Conservation (phyloP, 2,888 invertebrate genomes). For the Lymantria monacha region DNA sequence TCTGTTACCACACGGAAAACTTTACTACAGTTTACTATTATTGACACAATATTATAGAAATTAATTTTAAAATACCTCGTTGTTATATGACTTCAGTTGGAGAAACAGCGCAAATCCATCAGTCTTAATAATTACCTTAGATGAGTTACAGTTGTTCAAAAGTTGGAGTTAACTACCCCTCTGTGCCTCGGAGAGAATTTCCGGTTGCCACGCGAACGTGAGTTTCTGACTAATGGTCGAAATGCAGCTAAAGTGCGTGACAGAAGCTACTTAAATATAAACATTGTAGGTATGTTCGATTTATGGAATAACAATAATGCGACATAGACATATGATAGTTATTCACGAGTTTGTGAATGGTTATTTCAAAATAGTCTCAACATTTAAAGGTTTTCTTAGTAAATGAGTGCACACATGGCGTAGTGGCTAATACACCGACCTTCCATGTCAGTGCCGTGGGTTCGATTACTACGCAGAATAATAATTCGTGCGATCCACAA, state of each 20-base stretch:
- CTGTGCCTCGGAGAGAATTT: slow-evolving; percentile 4
- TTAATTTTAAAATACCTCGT: too few relatives aligned
- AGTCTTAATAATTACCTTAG: slow-evolving; percentile 2
- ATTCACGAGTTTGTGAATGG: too few relatives aligned
- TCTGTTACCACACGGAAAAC: too few relatives aligned
- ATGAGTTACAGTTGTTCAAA: slow-evolving; percentile 7
- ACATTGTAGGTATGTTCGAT: neutral
- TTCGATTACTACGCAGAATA: too few relatives aligned
- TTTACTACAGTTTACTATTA: too few relatives aligned
- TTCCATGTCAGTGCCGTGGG: too few relatives aligned
- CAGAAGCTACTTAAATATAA: neutral
- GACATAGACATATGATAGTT: neutral
- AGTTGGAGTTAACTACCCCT: slow-evolving; percentile 4
- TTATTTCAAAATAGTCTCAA: too few relatives aligned
- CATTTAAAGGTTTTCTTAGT: too few relatives aligned
- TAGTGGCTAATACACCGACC: too few relatives aligned
- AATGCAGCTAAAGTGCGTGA: slow-evolving; percentile 5
- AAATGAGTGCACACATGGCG: too few relatives aligned
- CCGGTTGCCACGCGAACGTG: slow-evolving; percentile 4
- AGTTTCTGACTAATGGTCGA: slow-evolving; percentile 2
- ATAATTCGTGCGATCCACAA: too few relatives aligned
- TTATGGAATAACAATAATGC: neutral
- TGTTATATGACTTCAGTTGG: neutral
- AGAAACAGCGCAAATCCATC: slow-evolving; percentile 1
- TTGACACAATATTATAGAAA: too few relatives aligned